phyloP scores from a whole-genome alignment of 2,113 vertebrate genomes.

The Bagarius yarrelli region DNA sequence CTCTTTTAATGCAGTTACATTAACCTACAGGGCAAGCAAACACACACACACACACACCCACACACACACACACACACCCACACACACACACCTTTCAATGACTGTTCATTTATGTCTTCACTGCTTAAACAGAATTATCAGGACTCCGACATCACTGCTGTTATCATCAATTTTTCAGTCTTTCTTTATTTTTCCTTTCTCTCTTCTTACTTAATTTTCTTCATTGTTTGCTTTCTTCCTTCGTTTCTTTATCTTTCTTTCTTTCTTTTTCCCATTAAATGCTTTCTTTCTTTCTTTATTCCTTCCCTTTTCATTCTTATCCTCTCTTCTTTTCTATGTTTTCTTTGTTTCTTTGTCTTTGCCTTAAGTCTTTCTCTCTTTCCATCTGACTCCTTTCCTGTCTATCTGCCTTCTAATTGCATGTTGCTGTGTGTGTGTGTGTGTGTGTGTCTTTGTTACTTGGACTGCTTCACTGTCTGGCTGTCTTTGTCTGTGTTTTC shows the following conservation, averaged over 20 bases:
- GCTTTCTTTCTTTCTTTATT: not conserved
- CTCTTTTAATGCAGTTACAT: constrained; percentile 38
- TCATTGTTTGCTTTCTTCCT: not conserved
- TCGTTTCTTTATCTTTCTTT: not conserved
- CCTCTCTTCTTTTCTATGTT: not conserved
- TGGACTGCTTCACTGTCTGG: not conserved
- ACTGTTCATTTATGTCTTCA: no score
- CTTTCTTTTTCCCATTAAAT: not conserved
- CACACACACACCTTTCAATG: constrained; percentile 8
- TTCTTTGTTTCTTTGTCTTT: not conserved
- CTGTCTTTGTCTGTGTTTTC: not conserved
- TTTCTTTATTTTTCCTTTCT: not conserved
- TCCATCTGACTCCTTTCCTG: not conserved
- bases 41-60: not conserved
- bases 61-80: not conserved
- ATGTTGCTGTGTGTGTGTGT: not conserved
- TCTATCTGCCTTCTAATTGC: not conserved
- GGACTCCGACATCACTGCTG: not conserved
- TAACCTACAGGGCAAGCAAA: constrained; percentile 33
- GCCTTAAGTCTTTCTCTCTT: not conserved
- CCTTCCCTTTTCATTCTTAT: not conserved
- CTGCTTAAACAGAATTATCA: constrained; percentile 19
- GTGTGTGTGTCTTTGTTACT: not conserved
- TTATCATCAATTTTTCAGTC: constrained; percentile 19
- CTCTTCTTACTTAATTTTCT: not conserved